phyloP scores from a whole-genome alignment of 2,797 vertebrate genomes.

The Micropoecilia bifurca region DNA sequence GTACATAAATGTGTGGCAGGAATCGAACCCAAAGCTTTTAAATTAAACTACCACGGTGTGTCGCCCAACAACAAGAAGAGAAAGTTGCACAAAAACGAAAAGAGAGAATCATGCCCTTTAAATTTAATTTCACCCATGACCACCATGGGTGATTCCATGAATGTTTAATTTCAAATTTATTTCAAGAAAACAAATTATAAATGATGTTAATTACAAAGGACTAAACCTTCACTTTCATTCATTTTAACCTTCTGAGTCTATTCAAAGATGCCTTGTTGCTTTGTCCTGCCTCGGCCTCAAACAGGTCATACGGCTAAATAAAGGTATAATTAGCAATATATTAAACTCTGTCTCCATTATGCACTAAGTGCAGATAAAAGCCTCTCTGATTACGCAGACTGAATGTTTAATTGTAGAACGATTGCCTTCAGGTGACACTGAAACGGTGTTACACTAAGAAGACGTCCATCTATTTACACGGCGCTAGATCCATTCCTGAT shows the following conservation, averaged over 20 bases:
- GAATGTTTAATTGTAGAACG: neutral
- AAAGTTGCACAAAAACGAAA: neutral
- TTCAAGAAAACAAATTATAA: neutral
- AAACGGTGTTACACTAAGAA: neutral
- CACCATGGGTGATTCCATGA: neutral
- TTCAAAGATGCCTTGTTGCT: neutral
- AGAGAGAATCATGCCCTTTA: neutral
- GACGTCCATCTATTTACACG: neutral
- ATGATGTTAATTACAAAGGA: neutral
- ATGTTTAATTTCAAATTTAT: neutral
- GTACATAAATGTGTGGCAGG: neutral
- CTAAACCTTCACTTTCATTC: neutral
- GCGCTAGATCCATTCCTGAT: neutral
- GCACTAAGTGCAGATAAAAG: neutral
- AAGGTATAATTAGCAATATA: neutral
- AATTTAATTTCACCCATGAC: neutral
- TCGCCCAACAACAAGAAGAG: neutral
- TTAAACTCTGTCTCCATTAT: neutral
- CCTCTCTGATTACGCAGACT: neutral
- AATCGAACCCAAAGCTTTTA: neutral
- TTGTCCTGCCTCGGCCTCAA: neutral
- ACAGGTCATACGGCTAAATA: neutral
- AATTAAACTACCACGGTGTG: neutral
- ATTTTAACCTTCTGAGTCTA: conserved; percentile 1
- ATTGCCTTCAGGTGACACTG: neutral